Conservation (phyloP, 1,140 invertebrate genomes). For the Papilio aristodemus region DNA sequence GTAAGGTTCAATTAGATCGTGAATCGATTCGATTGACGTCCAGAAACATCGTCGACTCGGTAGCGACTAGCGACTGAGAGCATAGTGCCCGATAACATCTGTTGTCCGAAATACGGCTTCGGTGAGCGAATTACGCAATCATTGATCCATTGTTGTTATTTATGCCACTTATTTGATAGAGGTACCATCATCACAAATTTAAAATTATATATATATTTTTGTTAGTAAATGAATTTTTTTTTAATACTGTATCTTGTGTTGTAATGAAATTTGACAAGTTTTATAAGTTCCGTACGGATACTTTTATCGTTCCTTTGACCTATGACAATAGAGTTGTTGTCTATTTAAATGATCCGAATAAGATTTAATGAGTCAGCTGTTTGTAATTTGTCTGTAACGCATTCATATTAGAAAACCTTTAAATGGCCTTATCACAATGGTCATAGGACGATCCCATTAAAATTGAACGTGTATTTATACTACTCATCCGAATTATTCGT, state of each 20-base stretch:
- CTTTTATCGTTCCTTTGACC: no score
- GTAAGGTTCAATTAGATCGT: constrained; percentile 28
- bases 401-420: no score
- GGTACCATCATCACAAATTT: not conserved
- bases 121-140: constrained; percentile 19
- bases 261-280: no score
- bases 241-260: no score
- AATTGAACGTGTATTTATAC: not conserved
- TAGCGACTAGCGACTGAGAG: constrained; percentile 19
- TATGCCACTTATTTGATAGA: constrained; percentile 7
- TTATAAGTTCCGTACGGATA: no score
- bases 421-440: no score
- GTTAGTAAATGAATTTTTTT: no score
- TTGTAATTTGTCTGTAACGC: no score
- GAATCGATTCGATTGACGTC: constrained; percentile 16
- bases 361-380: no score
- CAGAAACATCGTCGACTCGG: constrained; percentile 19
- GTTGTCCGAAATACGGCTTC: constrained; percentile 25
- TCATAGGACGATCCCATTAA: not conserved
- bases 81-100: constrained; percentile 17
- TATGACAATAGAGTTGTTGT: no score
- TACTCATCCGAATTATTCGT: not conserved
- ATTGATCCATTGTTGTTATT: constrained; percentile 16
- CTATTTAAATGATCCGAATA: no score
- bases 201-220: no score